These are phyloP conservation scores for Seriola quinqueradiata DNA, from an alignment of 2,113 vertebrate species.

Conservation along the genomic window DNA sequence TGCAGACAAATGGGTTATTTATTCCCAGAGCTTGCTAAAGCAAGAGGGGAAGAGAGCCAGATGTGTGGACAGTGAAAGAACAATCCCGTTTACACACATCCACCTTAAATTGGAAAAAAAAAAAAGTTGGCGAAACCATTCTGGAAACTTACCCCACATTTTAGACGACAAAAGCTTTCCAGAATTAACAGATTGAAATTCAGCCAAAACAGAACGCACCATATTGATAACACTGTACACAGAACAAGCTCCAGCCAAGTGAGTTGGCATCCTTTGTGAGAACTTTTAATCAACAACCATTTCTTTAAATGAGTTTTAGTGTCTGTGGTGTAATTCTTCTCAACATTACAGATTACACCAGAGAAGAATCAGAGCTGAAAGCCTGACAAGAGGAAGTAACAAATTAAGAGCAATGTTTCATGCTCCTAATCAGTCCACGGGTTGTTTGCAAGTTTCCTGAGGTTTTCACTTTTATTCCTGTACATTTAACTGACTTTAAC, in stretches of 20 bases:
- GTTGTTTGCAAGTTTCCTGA: slow-evolving; percentile 18
- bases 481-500: slow-evolving; percentile 31
- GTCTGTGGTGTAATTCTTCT: slow-evolving; percentile 21
- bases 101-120: slow-evolving; percentile 27
- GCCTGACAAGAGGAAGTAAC: slow-evolving; percentile 29
- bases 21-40: slow-evolving; percentile 17
- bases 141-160: background rate
- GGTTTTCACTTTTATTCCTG: slow-evolving; percentile 22
- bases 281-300: slow-evolving; percentile 52
- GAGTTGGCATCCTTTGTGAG: slow-evolving; percentile 29
- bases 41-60: background rate
- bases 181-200: slow-evolving; percentile 34
- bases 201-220: slow-evolving; percentile 33
- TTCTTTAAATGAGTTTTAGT: slow-evolving; percentile 54
- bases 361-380: slow-evolving; percentile 43
- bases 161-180: slow-evolving; percentile 16
- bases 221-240: slow-evolving; percentile 35
- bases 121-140: background rate
- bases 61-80: slow-evolving; percentile 32
- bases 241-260: slow-evolving; percentile 27
- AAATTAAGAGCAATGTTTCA: slow-evolving; percentile 40
- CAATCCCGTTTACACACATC: slow-evolving; percentile 2
- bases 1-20: slow-evolving; percentile 49
- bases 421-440: slow-evolving; percentile 17
- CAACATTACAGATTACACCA: slow-evolving; percentile 36